Base-by-base conservation (phyloP, 2,888 invertebrate species). In the Lampropteryx suffumata region DNA sequence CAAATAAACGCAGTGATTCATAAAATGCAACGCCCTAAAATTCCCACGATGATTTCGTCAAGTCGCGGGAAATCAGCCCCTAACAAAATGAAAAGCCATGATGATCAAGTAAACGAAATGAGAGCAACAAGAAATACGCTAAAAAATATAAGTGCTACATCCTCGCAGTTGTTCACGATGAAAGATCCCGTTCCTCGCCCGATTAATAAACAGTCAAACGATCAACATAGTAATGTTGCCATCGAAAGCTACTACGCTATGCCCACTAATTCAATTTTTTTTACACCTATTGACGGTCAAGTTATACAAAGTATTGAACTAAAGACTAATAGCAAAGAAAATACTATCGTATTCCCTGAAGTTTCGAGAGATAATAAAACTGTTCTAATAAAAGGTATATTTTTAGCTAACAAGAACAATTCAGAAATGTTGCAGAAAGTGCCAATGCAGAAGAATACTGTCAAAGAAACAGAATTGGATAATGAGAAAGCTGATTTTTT, bases 401-500 rank as follows among this genome's bases (percentile, higher is more conserved):
- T 70, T 43, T 59, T 64, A 9, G 28, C 49, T 1, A 47, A 63
- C 45, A 51, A 43, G 10, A 57, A 55, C 11, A 14, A 17, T 14
- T 37, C 50, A 2, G 48, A 49, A 7, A 30, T 13, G 10, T 13
- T 33, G 1, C 41, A 37, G 8, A 36, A 33, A 21, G 8, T n/a
- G 8, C 34, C 30, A 1, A 11, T 30, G n/a, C 29, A 29, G 7
- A 59, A 60, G 40, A 50, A 41, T 6, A 50, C 59, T 36, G 21
- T 57, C 2, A 49, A 52, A 41, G 65, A 65, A 8, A 32, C 59
- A 13, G 69, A 71, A 34, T 43, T 47, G 3, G 71, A 71, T 1
- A 62, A 46, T 30, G 76, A 78, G 17, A 81, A 76, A 41, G 64
- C 61, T 2, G 84, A 84, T 64, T 80, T 72, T 45, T 53, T 79